Evolutionary conservation across 2,888 invertebrate genomes (phyloP).

Genomic region (Notocelia uddmanniana): DNA sequence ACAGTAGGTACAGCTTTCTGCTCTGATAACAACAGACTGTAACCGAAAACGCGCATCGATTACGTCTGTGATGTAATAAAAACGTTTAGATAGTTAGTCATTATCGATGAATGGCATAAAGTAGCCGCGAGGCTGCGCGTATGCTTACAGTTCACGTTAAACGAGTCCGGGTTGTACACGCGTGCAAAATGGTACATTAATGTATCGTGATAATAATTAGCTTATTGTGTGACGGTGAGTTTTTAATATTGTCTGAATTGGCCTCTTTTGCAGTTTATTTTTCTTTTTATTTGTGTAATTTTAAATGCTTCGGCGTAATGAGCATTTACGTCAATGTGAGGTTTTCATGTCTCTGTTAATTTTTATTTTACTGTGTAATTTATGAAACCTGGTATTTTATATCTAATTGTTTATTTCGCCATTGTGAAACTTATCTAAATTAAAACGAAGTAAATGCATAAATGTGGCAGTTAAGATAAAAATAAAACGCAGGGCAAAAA

Average conservation of each 20-base stretch:
- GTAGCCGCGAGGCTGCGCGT: constrained; percentile 27
- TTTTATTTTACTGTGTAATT: no score
- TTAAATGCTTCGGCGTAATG: neutral
- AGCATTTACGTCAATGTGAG: no score
- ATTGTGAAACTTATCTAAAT: no score
- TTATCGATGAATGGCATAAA: constrained; percentile 33
- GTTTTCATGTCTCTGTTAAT: no score
- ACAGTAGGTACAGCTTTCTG: constrained; percentile 24
- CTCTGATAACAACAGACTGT: constrained; percentile 9
- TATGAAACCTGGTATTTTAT: no score
- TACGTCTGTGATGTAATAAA: constrained; percentile 20
- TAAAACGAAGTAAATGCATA: no score
- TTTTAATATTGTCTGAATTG: neutral
- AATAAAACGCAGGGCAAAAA: neutral
- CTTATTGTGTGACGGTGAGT: constrained; percentile 11
- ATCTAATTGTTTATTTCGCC: no score
- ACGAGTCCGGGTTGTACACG: constrained; percentile 6
- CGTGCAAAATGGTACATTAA: neutral
- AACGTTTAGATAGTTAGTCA: constrained; percentile 12
- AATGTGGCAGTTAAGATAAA: no score
- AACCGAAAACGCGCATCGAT: constrained; percentile 24
- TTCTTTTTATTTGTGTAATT: neutral
- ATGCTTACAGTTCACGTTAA: constrained; percentile 22
- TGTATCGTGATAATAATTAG: neutral
- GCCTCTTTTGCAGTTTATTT: no score